These are phyloP conservation scores for Austrofundulus limnaeus DNA, from an alignment of 2,113 vertebrate genomes.

Conservation along the genomic window DNA sequence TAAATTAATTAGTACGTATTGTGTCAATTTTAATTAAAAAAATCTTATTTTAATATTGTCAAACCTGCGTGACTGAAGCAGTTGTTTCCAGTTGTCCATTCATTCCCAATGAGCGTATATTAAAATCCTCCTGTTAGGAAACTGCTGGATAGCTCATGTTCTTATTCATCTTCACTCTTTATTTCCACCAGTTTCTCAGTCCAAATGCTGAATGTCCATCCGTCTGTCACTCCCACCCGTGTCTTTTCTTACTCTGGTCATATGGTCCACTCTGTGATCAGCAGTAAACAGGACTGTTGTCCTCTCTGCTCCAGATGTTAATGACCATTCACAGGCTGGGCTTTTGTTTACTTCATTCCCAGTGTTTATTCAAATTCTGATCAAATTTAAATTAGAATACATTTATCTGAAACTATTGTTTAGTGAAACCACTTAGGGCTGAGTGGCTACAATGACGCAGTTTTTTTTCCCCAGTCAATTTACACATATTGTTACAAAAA, in stretches of 20 bases:
- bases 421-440: no score
- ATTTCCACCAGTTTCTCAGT: conserved; percentile 7
- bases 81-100: conserved; percentile 21
- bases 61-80: conserved; percentile 55
- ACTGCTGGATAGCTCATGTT: not conserved
- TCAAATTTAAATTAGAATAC: not conserved
- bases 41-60: not conserved
- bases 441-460: not conserved
- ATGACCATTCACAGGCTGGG: conserved; percentile 46
- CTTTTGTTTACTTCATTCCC: not conserved
- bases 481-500: not conserved
- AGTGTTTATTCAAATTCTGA: not conserved
- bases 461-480: not conserved
- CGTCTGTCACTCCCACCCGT: conserved; percentile 14
- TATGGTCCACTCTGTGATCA: conserved; percentile 41
- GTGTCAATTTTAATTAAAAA: no score
- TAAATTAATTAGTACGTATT: not conserved
- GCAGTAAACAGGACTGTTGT: conserved; percentile 61
- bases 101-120: conserved; percentile 13
- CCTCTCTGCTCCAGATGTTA: conserved; percentile 68
- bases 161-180: conserved; percentile 1
- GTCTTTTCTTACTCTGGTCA: conserved; percentile 35
- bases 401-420: no score
- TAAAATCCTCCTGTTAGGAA: conserved; percentile 6
- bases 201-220: conserved; percentile 18